These are phyloP conservation scores for Synodontis membranacea DNA, from an alignment of 2,113 vertebrate species.

Conservation along the genomic window DNA sequence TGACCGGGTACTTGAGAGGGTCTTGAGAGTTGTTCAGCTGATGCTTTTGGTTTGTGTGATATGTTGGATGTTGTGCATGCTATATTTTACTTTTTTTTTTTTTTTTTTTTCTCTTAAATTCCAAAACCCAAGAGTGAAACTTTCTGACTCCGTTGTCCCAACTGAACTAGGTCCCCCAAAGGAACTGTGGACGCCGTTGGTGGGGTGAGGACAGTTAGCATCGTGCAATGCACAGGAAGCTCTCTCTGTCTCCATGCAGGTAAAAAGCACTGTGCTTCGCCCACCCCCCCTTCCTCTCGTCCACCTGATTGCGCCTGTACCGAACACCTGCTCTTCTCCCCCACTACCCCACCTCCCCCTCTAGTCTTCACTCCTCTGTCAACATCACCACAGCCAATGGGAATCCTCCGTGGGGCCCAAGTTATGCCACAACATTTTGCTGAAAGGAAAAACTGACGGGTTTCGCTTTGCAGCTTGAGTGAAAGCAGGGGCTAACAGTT, in stretches of 20 bases:
- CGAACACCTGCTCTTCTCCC: conserved; percentile 47
- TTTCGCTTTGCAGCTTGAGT: conserved; percentile 47
- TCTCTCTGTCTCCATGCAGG: conserved; percentile 52
- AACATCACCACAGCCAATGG: conserved; percentile 40
- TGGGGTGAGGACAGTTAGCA: conserved; percentile 58
- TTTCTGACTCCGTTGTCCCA: conserved; percentile 49
- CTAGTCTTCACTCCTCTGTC: conserved; percentile 38
- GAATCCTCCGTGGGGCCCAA: conserved; percentile 24
- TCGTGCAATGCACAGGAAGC: conserved; percentile 53
- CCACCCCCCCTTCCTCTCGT: conserved; percentile 46
- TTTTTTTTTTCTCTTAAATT: not conserved
- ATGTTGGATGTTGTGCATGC: conserved; percentile 43
- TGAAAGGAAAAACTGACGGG: conserved; percentile 13
- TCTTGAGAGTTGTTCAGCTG: conserved; percentile 8
- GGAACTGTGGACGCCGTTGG: conserved; percentile 57
- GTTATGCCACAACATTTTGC: conserved; percentile 24
- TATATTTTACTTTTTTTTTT: conserved; percentile 17
- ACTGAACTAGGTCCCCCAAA: conserved; percentile 56
- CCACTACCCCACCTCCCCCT: conserved; percentile 46
- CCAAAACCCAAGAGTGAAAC: conserved; percentile 34
- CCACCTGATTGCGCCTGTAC: conserved; percentile 54
- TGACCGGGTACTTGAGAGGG: not conserved
- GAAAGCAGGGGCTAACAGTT: conserved; percentile 44
- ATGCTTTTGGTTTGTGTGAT: conserved; percentile 31
- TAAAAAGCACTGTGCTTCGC: conserved; percentile 56